Base-by-base conservation (phyloP, 2,113 vertebrate genomes). In the Bostrychus sinensis region DNA sequence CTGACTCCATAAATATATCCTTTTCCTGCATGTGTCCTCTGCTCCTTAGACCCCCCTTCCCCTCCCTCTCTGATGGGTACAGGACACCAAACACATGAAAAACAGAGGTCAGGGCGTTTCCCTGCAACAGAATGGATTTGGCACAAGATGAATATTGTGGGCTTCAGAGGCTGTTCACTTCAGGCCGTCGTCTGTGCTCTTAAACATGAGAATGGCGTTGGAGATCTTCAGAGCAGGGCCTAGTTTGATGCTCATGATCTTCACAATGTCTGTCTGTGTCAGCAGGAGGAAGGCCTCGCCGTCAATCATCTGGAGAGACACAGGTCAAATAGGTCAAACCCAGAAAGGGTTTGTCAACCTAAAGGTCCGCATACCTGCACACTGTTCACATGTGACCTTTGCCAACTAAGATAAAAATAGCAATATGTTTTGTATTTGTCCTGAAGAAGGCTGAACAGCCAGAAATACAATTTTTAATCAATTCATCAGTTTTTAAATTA, bases 191-290 rank as follows among this genome's bases (percentile, higher is more conserved):
- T 99, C 97, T 38, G 96, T 93, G 0, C 94, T 98, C 92, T 98
- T 98, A 91, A 99, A 98, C 96, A 98, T 97, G 86, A 99, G 94
- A 75, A 98, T 98, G 90, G 97, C 94, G 12, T 99, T 99, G 91
- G 97, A 98, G 88, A 99, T 99, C 92, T 99, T 99, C 75, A 99
- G 94, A 20, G 97, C 96, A 0, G 97, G 97, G 46, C 97, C 97
- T 20, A 98, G 93, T 87, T 99, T 99, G 87, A 98, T 95, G 62
- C 94, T 96, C 96, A 99, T 95, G 77, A 99, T 98, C 92, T 98
- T 98, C 89, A 99, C 97, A 56, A 99, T 98, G 89, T 99, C 97
- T 10, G 93, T 93, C 90, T 98, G 97, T 0, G 95, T 99, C 83
- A 98, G 94, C 88, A 99, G 89, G 80, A 99, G 94, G 86, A 99